Evolutionary conservation across 2,888 invertebrate genomes (phyloP), one percentile per base, ranked within the genome.

Genomic region (Horisme vitalbata): DNA sequence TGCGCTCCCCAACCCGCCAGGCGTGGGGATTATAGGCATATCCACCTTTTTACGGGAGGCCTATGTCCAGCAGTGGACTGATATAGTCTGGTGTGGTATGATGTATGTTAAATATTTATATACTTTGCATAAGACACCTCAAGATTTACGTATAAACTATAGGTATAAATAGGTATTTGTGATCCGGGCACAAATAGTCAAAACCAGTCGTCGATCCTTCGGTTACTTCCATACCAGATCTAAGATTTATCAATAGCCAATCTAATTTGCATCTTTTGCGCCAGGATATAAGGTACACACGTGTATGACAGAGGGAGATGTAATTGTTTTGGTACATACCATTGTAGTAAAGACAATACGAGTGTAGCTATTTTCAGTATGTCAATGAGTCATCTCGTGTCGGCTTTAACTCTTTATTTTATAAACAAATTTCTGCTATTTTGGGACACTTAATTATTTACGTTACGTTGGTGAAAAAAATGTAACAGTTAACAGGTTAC

Each of bases 381-480:
- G 66, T 68, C 65, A 71, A 65, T 78, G 75, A 75, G 68, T 78
- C 79, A 76, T 61, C 53, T 45, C 54, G 45, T 52, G 48, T 64
- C 56, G 55, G 52, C 60, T 56, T 56, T 60, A 57, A 64, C 53
- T 61, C 54, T 45, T 45, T 41, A 34, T 41, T 50, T 43, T 32
- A 36, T 43, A 32, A 55, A 46, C 31, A 54, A 36, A 24, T 21
- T 33, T 36, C 31, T 41, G 47, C 43, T 39, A 30, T 24, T 41
- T 41, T n/a, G n/a, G n/a, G n/a, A n/a, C n/a, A n/a, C n/a, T n/a
- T n/a, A n/a, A n/a, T n/a, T n/a, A n/a, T n/a, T n/a, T n/a, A n/a
- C n/a, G n/a, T n/a, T n/a, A n/a, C n/a, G n/a, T n/a, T n/a, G n/a
- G n/a, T n/a, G n/a, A n/a, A n/a, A n/a, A n/a, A n/a, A n/a, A n/a